Conservation (phyloP, 2,113 vertebrate species). For the Lophura nycthemera region DNA sequence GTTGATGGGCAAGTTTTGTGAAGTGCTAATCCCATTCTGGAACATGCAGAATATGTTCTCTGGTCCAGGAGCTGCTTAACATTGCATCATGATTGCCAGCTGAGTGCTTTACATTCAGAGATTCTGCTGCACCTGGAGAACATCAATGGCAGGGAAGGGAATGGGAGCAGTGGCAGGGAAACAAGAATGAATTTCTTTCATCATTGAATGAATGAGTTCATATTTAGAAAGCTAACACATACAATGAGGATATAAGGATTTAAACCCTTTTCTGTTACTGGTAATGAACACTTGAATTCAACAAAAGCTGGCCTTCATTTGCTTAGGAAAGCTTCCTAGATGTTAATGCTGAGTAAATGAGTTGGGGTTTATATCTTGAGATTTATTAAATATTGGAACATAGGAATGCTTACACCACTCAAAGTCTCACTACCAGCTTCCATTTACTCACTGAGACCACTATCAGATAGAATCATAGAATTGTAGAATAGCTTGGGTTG, state of each 20-base stretch:
- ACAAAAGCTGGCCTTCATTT: background rate
- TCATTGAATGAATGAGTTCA: background rate
- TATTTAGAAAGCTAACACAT: background rate
- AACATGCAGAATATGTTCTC: background rate
- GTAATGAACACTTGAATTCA: background rate
- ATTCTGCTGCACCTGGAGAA: background rate
- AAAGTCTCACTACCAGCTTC: background rate
- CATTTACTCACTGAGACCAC: background rate
- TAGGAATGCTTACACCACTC: background rate
- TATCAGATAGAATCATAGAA: background rate
- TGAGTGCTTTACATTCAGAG: background rate
- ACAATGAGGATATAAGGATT: background rate
- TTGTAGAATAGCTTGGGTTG: background rate
- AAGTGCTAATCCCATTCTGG: rapidly evolving
- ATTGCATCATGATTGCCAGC: background rate
- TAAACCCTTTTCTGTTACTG: background rate
- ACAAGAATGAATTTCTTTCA: background rate
- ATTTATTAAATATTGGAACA: background rate
- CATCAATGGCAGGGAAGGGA: background rate
- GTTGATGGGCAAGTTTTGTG: background rate
- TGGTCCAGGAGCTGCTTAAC: background rate
- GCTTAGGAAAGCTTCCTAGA: background rate
- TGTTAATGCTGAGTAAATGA: background rate
- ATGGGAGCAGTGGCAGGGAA: background rate
- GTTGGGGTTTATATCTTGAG: background rate